Evolutionary conservation across 2,113 vertebrate species (phyloP).

Genomic region (Vidua macroura): DNA sequence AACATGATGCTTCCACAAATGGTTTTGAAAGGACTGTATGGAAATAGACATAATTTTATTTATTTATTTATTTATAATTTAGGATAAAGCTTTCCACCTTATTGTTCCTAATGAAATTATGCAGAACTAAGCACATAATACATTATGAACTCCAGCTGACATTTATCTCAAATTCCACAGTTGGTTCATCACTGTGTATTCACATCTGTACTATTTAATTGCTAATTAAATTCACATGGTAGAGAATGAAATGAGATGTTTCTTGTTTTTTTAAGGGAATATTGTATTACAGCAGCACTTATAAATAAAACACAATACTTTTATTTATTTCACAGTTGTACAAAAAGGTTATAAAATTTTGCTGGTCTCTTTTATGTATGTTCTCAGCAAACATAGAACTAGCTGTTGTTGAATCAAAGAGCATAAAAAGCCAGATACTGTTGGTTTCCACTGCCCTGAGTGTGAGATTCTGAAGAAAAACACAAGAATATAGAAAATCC

Average conservation of each 20-base stretch:
- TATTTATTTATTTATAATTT: not conserved
- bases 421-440: not conserved
- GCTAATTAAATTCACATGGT: not conserved
- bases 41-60: not conserved
- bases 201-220: not conserved
- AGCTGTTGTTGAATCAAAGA: not conserved
- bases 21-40: not conserved
- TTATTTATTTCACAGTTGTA: not conserved
- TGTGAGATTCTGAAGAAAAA: not conserved
- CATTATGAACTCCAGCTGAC: not conserved
- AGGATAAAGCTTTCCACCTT: not conserved
- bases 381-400: not conserved
- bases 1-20: not conserved
- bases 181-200: slow-evolving; percentile 9
- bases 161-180: slow-evolving; percentile 12
- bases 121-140: not conserved
- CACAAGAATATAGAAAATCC: not conserved
- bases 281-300: not conserved
- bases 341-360: not conserved
- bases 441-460: not conserved
- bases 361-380: not conserved
- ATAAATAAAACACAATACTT: not conserved
- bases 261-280: not conserved
- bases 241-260: not conserved
- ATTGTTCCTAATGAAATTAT: not conserved